These are phyloP conservation scores for Halyomorpha halys DNA, from an alignment of 1,140 invertebrate species.

Conservation along the genomic window DNA sequence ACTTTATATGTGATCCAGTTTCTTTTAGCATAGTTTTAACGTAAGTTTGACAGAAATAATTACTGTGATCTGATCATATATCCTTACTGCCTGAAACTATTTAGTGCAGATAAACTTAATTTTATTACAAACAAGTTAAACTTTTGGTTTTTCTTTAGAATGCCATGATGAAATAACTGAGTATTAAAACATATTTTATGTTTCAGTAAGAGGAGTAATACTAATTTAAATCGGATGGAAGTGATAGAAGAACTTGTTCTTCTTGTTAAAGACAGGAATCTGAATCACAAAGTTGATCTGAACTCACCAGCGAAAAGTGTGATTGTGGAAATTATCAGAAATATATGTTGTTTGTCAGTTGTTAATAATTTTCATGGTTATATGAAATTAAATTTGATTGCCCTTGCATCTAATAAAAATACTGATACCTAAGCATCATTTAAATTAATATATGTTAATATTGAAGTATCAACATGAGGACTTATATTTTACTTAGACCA, in stretches of 20 bases:
- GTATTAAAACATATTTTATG: slow-evolving; percentile 19
- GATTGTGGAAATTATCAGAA: slow-evolving; percentile 65
- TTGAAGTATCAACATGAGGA: too few species aligned
- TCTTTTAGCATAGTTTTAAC: slow-evolving; percentile 72
- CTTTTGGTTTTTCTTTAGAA: too few species aligned
- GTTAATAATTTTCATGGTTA: slow-evolving; percentile 53
- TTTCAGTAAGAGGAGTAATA: slow-evolving; percentile 60
- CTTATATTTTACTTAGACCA: too few species aligned
- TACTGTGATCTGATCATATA: too few species aligned
- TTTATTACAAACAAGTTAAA: too few species aligned
- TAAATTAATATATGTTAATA: too few species aligned
- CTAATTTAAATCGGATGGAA: slow-evolving; percentile 52
- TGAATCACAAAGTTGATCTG: slow-evolving; percentile 63
- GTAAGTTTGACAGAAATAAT: slow-evolving; percentile 33
- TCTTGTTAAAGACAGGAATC: slow-evolving; percentile 52
- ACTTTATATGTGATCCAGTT: slow-evolving; percentile 57
- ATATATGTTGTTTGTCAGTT: slow-evolving; percentile 51
- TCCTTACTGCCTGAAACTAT: too few species aligned
- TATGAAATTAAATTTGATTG: slow-evolving; percentile 58
- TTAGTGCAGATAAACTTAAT: too few species aligned
- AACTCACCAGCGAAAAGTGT: slow-evolving; percentile 60
- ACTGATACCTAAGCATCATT: not conserved
- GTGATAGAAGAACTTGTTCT: slow-evolving; percentile 60
- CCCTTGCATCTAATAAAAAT: slow-evolving; percentile 33
- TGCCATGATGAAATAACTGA: too few species aligned